Evolutionary conservation across 2,113 vertebrate species (phyloP).

Genomic region (Menidia beryllina): DNA sequence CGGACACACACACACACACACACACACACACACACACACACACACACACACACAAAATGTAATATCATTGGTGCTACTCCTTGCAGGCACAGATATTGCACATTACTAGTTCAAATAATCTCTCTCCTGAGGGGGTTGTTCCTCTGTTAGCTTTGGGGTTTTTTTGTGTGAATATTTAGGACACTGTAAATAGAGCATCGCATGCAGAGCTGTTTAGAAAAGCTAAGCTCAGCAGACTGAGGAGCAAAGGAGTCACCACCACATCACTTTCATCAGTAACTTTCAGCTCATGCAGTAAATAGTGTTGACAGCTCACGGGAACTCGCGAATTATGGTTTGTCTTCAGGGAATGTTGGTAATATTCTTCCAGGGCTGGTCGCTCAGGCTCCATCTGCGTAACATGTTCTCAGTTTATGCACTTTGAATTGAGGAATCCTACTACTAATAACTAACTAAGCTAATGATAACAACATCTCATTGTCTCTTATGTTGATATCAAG

Average conservation of each 20-base stretch:
- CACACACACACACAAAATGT: constrained; percentile 5
- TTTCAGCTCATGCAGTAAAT: constrained; percentile 21
- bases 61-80: background rate
- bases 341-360: constrained; percentile 14
- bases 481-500: background rate
- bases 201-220: constrained; percentile 19
- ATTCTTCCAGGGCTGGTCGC: constrained; percentile 5
- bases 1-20: constrained; percentile 26
- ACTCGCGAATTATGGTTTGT: constrained; percentile 5
- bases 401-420: background rate
- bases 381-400: constrained; percentile 3
- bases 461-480: background rate
- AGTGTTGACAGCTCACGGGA: constrained; percentile 36
- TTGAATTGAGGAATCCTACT: background rate
- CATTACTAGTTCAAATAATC: constrained; percentile 11
- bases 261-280: constrained; percentile 30
- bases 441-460: background rate
- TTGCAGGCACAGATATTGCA: constrained; percentile 1
- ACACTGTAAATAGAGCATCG: background rate
- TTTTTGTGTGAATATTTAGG: background rate
- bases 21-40: no score
- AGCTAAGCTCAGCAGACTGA: constrained; percentile 48
- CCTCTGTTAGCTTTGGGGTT: constrained; percentile 7
- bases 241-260: constrained; percentile 39
- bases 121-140: constrained; percentile 1